phyloP scores from a whole-genome alignment of 2,797 vertebrate genomes.

The Sternarchorhynchus goeldii region DNA sequence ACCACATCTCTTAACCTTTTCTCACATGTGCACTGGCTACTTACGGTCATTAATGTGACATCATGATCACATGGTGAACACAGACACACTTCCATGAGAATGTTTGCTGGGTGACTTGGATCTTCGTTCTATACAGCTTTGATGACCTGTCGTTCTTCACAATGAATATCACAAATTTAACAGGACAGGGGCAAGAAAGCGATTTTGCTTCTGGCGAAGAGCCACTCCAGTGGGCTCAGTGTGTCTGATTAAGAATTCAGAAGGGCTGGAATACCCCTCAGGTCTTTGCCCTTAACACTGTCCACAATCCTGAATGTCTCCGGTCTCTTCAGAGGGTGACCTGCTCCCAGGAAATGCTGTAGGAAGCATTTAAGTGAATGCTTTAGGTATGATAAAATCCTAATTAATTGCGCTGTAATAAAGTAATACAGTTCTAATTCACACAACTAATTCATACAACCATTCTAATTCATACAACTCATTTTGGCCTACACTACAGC shows the following conservation, averaged over 20 bases:
- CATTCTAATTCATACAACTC: too few relatives aligned
- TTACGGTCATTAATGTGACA: too few relatives aligned
- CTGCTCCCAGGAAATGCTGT: background rate
- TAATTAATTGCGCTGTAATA: background rate
- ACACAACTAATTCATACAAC: too few relatives aligned
- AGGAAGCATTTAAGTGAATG: background rate
- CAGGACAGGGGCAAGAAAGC: constrained; percentile 22
- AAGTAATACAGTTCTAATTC: background rate
- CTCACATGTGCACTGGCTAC: too few relatives aligned
- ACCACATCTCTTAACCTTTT: too few relatives aligned
- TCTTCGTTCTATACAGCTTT: constrained; percentile 8
- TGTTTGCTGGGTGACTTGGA: background rate
- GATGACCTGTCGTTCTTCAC: constrained; percentile 26
- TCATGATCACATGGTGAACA: background rate
- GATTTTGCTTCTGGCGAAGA: constrained; percentile 21
- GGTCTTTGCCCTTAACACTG: constrained; percentile 22
- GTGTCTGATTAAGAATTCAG: constrained; percentile 20
- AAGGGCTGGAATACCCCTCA: constrained; percentile 19
- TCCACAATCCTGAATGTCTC: background rate
- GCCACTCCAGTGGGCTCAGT: background rate
- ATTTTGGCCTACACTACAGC: too few relatives aligned
- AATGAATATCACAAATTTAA: constrained; percentile 9
- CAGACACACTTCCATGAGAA: constrained; percentile 1
- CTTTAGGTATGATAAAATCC: background rate
- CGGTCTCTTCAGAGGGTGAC: background rate